Percentiles rank a stretch among this genome's conserved stretches.
Evolutionary conservation across 2,113 vertebrate species (phyloP).

Genomic region (Recurvirostra avosetta): DNA sequence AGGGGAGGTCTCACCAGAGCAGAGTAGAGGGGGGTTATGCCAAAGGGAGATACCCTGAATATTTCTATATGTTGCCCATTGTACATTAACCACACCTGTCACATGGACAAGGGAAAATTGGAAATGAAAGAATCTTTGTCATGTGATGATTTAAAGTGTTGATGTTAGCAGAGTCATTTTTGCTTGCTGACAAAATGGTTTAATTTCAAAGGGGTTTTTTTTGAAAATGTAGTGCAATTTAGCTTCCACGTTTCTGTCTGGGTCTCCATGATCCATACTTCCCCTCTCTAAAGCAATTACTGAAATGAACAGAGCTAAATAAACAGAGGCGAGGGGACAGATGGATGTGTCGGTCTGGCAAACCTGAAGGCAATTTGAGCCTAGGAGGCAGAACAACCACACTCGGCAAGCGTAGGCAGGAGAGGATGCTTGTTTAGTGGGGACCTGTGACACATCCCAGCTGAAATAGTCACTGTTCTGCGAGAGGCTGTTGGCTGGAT

Average conservation of each 20-base stretch:
- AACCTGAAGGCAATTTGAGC: background rate
- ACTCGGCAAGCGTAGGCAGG: background rate
- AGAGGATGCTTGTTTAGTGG: background rate
- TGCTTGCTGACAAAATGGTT: background rate
- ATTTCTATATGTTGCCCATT: background rate
- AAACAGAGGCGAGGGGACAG: background rate
- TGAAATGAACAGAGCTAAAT: background rate
- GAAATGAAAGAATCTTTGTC: background rate
- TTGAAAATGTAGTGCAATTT: background rate
- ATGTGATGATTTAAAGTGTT: background rate
- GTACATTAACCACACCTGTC: background rate
- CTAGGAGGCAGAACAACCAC: background rate
- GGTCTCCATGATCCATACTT: background rate
- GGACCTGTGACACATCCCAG: background rate
- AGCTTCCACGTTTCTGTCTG: background rate
- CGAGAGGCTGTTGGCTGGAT: background rate
- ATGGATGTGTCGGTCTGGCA: background rate
- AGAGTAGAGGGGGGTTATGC: background rate
- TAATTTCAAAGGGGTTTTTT: background rate
- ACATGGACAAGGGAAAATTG: background rate
- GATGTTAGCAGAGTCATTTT: background rate
- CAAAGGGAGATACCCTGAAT: background rate
- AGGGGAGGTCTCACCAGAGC: too few relatives aligned
- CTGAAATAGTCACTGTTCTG: background rate
- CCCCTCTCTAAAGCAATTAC: background rate